Evolutionary conservation across 2,888 invertebrate genomes (phyloP), one percentile per base, ranked within the genome.

Genomic region (Baronia brevicornis): DNA sequence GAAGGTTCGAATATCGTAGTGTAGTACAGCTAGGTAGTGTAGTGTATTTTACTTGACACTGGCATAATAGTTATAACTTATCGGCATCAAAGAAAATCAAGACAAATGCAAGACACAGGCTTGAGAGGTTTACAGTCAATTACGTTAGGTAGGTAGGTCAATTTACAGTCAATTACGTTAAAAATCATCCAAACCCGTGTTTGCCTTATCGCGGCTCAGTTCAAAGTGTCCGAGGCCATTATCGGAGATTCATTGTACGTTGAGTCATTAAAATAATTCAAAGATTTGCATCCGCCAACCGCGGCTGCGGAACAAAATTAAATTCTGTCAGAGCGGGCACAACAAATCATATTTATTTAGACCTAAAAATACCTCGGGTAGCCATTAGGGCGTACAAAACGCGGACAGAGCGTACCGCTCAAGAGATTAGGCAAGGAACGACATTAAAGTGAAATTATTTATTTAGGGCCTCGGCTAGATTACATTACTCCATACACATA

Each of bases 331-430:
- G 66, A 65, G 64, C 62, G 63, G 71, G 68, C 64, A 77, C 74
- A 77, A 84, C 84, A 82, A 82, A 84, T 84, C 84, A 82, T 82
- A 78, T 82, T 84, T 82, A 82, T 84, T 82, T 82, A 80, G 73
- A 80, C 73, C 79, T 79, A 80, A 82, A 80, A 84, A 82, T 80
- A 82, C 79, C 78, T 79, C 78, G 68, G 78, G 77, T 71, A 73
- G 73, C 82, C 79, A 80, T 84, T 82, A 80, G 57, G 55, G 51
- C 53, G 64, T 57, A 66, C 72, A 65, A 69, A 68, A 61, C 72
- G 74, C 68, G 74, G 69, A 70, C 68, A 61, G 63, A 63, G 58
- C 60, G 57, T 65, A 57, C 69, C 73, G 73, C 66, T 62, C 70
- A 60, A 71, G 80, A 82, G 84, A 84, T 84, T 84, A 84, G 75